Base-by-base conservation (phyloP, 2,113 vertebrate species). In the Mionectes macconnelli region DNA sequence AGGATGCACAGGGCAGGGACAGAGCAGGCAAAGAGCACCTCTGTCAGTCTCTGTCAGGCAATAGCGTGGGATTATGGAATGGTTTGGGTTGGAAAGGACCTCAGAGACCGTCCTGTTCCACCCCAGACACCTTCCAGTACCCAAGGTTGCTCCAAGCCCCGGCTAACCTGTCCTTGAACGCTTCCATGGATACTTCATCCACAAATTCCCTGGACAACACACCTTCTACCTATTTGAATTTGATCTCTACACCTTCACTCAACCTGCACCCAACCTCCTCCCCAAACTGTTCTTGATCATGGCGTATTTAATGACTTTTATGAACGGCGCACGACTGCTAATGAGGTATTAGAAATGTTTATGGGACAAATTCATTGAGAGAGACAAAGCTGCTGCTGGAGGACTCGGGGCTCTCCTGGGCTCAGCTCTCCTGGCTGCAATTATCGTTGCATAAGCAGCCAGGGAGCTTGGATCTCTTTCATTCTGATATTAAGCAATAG, bases 391-490 rank as follows among this genome's bases (percentile, higher is more conserved):
- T 84, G 80, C 76, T 86, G 80, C 80, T 75, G 11, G 56, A 66
- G 52, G 77, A 70, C 55, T 55, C 5, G 4, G 42, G 55, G 73
- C 83, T 90, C 81, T 84, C 78, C 28, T 4, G 10, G 72, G 73
- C 39, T 12, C 3, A 10, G 13, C 52, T 75, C 62, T 84, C 62
- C 47, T 13, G 2, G 47, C 37, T 91, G 47, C 53, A 77, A 50
- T 97, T 90, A 83, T 94, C 90, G 79, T 79, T 81, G 28, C 81
- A 88, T 56, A 63, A 90, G 53, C 73, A 90, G 80, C 53, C 35
- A 28, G 8, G 22, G 50, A 90, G 68, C 86, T 68, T 35, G 49
- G 49, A 80, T 89, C 90, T 69, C 30, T 94, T 69, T 95, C 82
- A 31, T 84, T 42, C 75, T 25, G 50, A 96, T 94, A 87, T 87